phyloP scores from a whole-genome alignment of 53 echinoderm and acorn worm genomes.

The Holothuria scabra region DNA sequence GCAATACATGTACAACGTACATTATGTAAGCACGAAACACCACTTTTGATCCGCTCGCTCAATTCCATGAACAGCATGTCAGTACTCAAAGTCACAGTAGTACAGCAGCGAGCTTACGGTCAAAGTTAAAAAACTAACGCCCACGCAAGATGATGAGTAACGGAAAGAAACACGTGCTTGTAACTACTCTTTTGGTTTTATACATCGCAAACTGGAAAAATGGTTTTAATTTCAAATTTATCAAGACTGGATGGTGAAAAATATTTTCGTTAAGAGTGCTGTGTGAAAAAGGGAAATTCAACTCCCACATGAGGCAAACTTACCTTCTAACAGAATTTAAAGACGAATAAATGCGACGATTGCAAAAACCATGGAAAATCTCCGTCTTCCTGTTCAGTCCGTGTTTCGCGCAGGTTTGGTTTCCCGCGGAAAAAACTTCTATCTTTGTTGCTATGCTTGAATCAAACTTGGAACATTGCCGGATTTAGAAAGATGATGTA shows the following conservation, averaged over 20 bases:
- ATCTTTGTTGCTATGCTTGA: constrained; percentile 42
- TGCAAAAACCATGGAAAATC: background rate
- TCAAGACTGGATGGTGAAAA: too few relatives aligned
- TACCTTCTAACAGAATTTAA: constrained; percentile 12
- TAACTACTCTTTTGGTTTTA: too few relatives aligned
- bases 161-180: too few relatives aligned
- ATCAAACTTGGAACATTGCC: constrained; percentile 52
- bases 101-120: background rate
- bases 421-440: constrained; percentile 49
- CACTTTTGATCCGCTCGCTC: too few relatives aligned
- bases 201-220: too few relatives aligned
- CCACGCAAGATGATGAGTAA: constrained; percentile 36
- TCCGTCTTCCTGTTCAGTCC: constrained; percentile 39
- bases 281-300: too few relatives aligned
- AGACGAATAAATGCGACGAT: constrained; percentile 36
- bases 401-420: constrained; percentile 46
- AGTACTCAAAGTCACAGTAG: background rate
- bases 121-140: constrained; percentile 46
- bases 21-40: too few relatives aligned
- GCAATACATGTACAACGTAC: too few relatives aligned
- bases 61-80: too few relatives aligned
- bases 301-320: background rate
- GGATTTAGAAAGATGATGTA: constrained; percentile 53
- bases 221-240: too few relatives aligned
- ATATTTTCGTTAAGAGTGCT: too few relatives aligned